Evolutionary conservation across 2,888 invertebrate genomes (phyloP).

Genomic region (Ophioninae sp.): DNA sequence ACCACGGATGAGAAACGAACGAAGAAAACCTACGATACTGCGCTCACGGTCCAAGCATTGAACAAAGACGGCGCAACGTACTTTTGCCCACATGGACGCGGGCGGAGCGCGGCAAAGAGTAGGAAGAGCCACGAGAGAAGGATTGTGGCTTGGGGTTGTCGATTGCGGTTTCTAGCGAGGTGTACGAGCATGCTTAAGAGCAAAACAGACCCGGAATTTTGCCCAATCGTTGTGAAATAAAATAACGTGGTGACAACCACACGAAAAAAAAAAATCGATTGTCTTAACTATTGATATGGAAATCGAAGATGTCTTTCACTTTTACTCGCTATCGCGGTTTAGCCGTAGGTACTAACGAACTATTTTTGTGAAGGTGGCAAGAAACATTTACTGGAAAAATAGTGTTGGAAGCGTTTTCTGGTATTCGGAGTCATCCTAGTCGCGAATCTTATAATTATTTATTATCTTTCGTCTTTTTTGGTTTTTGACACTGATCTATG

Average conservation of each 20-base stretch:
- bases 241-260: conserved; percentile 21
- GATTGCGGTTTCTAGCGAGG: conserved; percentile 62
- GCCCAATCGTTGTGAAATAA: conserved; percentile 40
- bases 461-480: background rate
- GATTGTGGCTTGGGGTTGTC: conserved; percentile 64
- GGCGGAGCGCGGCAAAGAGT: background rate
- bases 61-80: conserved; percentile 44
- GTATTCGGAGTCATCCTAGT: background rate
- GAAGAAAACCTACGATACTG: conserved; percentile 7
- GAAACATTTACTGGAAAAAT: background rate
- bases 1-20: conserved; percentile 17
- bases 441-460: background rate
- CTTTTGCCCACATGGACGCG: conserved; percentile 3
- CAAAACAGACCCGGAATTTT: conserved; percentile 39
- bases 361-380: background rate
- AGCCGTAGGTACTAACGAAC: background rate
- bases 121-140: conserved; percentile 22
- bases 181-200: conserved; percentile 52
- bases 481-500: background rate
- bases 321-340: background rate
- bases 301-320: background rate
- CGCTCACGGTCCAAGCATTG: conserved; percentile 3
- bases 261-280: conserved; percentile 2
- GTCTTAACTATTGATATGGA: background rate
- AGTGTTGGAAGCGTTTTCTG: background rate